Evolutionary conservation across 2,113 vertebrate genomes (phyloP).

Genomic region (Trogon melanurus): DNA sequence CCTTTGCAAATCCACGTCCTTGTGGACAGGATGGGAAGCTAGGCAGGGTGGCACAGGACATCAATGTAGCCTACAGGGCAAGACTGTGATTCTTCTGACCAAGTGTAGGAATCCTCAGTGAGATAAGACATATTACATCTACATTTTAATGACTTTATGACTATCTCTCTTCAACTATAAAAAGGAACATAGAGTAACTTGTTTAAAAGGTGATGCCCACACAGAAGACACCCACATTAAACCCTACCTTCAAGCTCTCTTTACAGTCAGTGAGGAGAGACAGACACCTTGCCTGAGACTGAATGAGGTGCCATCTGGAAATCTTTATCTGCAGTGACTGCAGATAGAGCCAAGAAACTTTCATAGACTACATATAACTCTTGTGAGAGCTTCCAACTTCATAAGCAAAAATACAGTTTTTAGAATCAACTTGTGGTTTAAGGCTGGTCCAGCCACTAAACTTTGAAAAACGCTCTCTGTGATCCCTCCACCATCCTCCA

Average conservation of each 20-base stretch:
- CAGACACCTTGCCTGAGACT: neutral
- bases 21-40: neutral
- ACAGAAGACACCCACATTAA: neutral
- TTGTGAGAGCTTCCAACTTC: neutral
- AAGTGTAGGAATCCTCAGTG: neutral
- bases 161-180: neutral
- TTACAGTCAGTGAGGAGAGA: neutral
- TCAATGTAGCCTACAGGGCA: accelerated
- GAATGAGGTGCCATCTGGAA: conserved; percentile 12
- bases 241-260: neutral
- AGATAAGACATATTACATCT: neutral
- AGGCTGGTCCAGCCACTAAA: no score
- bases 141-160: neutral
- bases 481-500: no score
- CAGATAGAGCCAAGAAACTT: neutral
- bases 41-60: neutral
- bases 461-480: no score
- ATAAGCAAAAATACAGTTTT: neutral
- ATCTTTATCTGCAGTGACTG: neutral
- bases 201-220: neutral
- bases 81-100: neutral
- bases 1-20: neutral
- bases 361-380: neutral
- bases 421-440: neutral
- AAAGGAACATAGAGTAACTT: neutral